A percentile compares a stretch with the other conserved stretches of the same genome.
phyloP scores from a whole-genome alignment of 2,888 invertebrate genomes.

The Lordiphosa andalusiaca region DNA sequence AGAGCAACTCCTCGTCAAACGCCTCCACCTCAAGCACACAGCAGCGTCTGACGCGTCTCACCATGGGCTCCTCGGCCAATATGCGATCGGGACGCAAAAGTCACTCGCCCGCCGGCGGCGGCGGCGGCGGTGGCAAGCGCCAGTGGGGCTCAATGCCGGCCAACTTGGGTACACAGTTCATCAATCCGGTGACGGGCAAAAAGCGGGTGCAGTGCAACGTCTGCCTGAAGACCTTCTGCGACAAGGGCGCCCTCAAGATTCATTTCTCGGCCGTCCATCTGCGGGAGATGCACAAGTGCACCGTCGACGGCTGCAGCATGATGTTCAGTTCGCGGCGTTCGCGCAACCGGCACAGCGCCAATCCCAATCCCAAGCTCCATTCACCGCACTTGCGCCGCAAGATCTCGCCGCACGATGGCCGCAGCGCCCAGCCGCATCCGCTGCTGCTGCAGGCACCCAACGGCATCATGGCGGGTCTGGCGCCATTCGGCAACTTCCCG shows the following conservation, averaged over 20 bases:
- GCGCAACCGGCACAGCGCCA: conserved; percentile 97
- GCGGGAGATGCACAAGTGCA: conserved; percentile 99
- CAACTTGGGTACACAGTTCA: conserved; percentile 93
- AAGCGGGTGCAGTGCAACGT: conserved; percentile 99
- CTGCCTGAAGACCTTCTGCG: conserved; percentile 99
- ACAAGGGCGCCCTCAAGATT: conserved; percentile 99
- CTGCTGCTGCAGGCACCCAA: conserved; percentile 87
- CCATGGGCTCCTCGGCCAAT: conserved; percentile 32
- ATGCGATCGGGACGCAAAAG: conserved; percentile 74
- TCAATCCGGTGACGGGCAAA: conserved; percentile 96
- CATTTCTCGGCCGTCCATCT: conserved; percentile 99
- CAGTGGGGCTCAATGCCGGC: conserved; percentile 90
- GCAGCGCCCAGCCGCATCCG: conserved; percentile 92
- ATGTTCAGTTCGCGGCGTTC: conserved; percentile 99
- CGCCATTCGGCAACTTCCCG: conserved; percentile 90
- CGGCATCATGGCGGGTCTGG: conserved; percentile 82
- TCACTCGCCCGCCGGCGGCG: conserved; percentile 80
- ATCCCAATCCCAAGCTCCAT: conserved; percentile 98
- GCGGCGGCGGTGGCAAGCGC: conserved; percentile 81
- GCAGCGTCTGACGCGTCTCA: conserved; percentile 64
- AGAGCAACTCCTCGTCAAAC: conserved; percentile 41
- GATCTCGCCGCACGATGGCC: conserved; percentile 95
- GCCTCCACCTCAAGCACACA: conserved; percentile 35
- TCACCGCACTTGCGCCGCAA: conserved; percentile 96
- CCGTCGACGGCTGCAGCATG: conserved; percentile 99